A percentile compares a stretch with the other conserved stretches of the same genome.
Conservation (phyloP, 2,888 invertebrate species). For the Sarcophaga carnaria region DNA sequence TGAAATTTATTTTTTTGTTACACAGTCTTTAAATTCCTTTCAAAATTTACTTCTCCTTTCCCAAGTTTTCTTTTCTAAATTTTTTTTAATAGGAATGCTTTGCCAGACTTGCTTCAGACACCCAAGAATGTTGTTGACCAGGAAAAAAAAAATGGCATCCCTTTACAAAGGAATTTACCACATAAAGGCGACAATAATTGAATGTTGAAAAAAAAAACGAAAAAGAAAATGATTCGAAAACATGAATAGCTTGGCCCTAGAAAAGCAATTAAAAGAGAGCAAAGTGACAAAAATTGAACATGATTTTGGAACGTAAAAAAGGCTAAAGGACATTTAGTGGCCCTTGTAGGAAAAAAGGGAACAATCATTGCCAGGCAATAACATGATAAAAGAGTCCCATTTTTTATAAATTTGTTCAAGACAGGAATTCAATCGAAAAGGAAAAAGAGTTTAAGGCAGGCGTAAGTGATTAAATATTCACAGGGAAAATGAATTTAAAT, state of each 20-base stretch:
- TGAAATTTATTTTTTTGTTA: too few relatives aligned
- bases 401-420: too few relatives aligned
- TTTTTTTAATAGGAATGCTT: too few relatives aligned
- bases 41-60: neutral
- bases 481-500: neutral
- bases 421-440: too few relatives aligned
- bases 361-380: too few relatives aligned
- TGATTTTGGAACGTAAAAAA: neutral
- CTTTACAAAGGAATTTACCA: constrained; percentile 23
- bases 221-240: neutral
- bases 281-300: constrained; percentile 26
- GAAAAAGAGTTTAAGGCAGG: too few relatives aligned
- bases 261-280: constrained; percentile 25
- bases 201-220: neutral
- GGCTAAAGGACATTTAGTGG: neutral
- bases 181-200: constrained; percentile 5
- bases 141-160: constrained; percentile 12
- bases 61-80: neutral
- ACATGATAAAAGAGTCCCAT: too few relatives aligned
- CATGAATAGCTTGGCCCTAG: neutral
- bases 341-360: neutral
- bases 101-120: constrained; percentile 45
- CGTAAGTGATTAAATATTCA: too few relatives aligned
- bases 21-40: too few relatives aligned
- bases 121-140: constrained; percentile 25